These are phyloP conservation scores for Argyra leucocephala DNA, from an alignment of 2,888 invertebrate genomes.

Conservation along the genomic window DNA sequence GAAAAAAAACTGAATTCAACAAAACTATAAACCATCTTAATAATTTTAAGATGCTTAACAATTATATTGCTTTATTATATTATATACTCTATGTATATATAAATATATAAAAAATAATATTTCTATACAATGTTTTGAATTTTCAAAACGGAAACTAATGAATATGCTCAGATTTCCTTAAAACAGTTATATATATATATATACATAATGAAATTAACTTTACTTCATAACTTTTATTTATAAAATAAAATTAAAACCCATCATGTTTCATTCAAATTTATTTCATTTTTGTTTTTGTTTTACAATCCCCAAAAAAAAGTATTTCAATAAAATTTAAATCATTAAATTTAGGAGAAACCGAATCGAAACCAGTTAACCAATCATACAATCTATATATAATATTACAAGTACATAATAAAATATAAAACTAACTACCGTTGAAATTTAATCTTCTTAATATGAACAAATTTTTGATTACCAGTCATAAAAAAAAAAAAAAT, in stretches of 20 bases:
- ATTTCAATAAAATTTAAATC: too few relatives aligned
- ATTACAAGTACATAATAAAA: background rate
- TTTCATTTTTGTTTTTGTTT: too few relatives aligned
- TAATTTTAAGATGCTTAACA: conserved; percentile 3
- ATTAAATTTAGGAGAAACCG: too few relatives aligned
- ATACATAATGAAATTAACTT: too few relatives aligned
- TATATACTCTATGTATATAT: too few relatives aligned
- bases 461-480: background rate
- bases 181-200: too few relatives aligned
- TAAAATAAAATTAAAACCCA: too few relatives aligned
- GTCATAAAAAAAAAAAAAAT: background rate
- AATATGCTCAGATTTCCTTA: background rate
- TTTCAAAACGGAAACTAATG: background rate
- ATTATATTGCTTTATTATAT: background rate
- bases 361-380: background rate
- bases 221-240: too few relatives aligned
- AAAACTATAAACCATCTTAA: background rate
- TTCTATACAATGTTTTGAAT: too few relatives aligned
- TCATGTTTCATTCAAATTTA: too few relatives aligned
- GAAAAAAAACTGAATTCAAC: background rate
- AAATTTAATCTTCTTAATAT: background rate
- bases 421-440: background rate
- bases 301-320: too few relatives aligned
- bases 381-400: background rate
- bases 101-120: too few relatives aligned